Conservation (phyloP, 2,888 invertebrate species). For the Drosophila fungiperda region DNA sequence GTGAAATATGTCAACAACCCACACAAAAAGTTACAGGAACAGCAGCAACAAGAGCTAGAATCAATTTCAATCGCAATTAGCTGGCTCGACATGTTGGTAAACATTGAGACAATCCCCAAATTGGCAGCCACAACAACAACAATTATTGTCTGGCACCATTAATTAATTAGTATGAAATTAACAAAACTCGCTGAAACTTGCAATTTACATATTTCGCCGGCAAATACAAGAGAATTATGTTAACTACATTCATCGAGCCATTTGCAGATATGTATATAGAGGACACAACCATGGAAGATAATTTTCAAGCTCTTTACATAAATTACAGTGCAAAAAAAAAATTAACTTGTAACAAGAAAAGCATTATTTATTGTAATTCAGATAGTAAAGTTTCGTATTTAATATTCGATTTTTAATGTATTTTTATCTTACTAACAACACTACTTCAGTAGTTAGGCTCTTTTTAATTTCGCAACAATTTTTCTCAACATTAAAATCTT, state of each 20-base stretch:
- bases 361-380: background rate
- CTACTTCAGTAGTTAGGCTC: too few relatives aligned
- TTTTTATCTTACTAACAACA: background rate
- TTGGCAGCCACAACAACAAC: background rate
- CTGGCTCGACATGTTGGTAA: constrained; percentile 17
- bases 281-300: background rate
- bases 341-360: background rate
- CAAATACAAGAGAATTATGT: background rate
- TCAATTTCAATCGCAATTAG: constrained; percentile 39
- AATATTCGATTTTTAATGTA: background rate
- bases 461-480: background rate
- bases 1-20: constrained; percentile 26
- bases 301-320: background rate
- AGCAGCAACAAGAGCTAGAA: constrained; percentile 3
- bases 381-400: background rate
- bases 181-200: constrained; percentile 4
- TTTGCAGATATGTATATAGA: constrained; percentile 2
- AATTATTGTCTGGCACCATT: constrained; percentile 17
- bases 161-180: constrained; percentile 47
- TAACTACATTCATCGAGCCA: constrained; percentile 13
- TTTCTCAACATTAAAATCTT: background rate
- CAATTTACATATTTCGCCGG: constrained; percentile 29
- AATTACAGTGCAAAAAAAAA: constrained; percentile 11
- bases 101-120: constrained; percentile 21
- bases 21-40: background rate